Base-by-base conservation (phyloP, 2,797 vertebrate species). In the Clamator glandarius region DNA sequence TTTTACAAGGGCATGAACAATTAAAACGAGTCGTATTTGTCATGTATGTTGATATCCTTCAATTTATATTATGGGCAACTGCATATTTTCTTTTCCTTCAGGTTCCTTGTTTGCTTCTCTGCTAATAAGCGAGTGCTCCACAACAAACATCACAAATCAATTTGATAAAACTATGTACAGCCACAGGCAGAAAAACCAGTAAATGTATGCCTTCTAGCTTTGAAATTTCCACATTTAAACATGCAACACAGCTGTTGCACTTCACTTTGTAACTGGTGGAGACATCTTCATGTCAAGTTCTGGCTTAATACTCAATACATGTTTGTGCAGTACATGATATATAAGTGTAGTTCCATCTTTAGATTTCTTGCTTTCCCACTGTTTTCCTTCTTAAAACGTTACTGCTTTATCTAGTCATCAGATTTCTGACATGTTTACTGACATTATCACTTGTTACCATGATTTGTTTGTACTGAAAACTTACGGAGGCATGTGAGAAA, bases 231-330 rank as follows among this genome's bases (percentile, higher is more conserved):
- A 57, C 1, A 1, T 62, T 83, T 79, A 84, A 95, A 64, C 15
- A 50, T 2, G 9, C 8, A 86, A 64, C 17, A 78, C 42, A 69
- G 35, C 42, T 31, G 24, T 62, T 62, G n/a, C 26, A 51, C 21
- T 14, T 51, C 33, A 39, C 8, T 55, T 36, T 0, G 0, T n/a
- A 68, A 23, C 0, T 54, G 54, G 8, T 35, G 16, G 51, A 39
- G 4, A 61, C 4, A 6, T 35, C 46, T 64, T 31, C 14, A 61
- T 70, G 29, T 46, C 61, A 90, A 39, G 15, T 15, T 61, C 31
- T 42, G 24, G 46, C 24, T 24, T 12, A 92, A 82, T 16, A 58
- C 4, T 31, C 44, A 41, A 52, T 19, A 64, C 1, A 15, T 0
- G 0, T 48, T 39, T 63, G 25, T 31, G 11, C 28, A 50, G 50